Percentiles rank a stretch among this genome's conserved stretches.
phyloP scores from a whole-genome alignment of 2,888 invertebrate genomes.

The Orchesella flavescens region DNA sequence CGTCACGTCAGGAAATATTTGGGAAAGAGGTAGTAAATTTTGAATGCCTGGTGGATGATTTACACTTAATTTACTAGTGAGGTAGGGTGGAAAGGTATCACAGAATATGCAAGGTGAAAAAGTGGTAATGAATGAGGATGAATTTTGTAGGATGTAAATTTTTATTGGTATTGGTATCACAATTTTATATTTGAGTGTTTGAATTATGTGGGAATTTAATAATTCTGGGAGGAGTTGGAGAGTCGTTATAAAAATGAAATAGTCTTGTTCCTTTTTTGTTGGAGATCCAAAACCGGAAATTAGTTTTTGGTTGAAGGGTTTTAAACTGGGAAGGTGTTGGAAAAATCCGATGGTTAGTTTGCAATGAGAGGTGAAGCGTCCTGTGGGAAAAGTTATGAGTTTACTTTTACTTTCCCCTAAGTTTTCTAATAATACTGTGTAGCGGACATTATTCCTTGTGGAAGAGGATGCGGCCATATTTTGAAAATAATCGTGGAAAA shows the following conservation, averaged over 20 bases:
- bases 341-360: too few relatives aligned
- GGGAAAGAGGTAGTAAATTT: neutral
- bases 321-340: too few relatives aligned
- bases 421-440: too few relatives aligned
- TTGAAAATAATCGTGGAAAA: too few relatives aligned
- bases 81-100: too few relatives aligned
- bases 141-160: too few relatives aligned
- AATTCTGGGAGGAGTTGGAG: neutral
- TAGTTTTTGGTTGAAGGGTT: neutral
- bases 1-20: conserved; percentile 43
- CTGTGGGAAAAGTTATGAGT: too few relatives aligned
- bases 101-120: conserved; percentile 35
- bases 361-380: too few relatives aligned
- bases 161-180: neutral
- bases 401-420: too few relatives aligned
- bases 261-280: conserved; percentile 20
- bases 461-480: too few relatives aligned
- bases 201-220: neutral
- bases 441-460: too few relatives aligned
- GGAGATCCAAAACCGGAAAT: neutral
- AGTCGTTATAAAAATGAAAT: conserved; percentile 25
- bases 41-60: neutral
- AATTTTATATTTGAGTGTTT: conserved; percentile 35
- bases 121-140: too few relatives aligned
- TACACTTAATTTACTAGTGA: neutral